Base-by-base conservation (phyloP, 1,140 invertebrate genomes). In the Phymorhynchus buccinoides region DNA sequence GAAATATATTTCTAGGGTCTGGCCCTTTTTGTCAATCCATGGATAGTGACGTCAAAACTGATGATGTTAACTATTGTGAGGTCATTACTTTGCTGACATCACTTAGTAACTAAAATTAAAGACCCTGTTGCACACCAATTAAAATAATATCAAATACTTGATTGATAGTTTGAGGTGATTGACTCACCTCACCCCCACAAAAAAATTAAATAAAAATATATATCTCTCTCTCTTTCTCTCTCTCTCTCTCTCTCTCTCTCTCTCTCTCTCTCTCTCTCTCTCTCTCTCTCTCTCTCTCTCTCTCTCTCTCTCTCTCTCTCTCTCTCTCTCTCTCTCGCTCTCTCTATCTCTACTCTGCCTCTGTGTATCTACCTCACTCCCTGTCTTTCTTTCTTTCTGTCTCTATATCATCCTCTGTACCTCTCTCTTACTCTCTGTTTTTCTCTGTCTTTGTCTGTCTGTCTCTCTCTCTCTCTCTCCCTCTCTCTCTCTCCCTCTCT, bases 381-480 rank as follows among this genome's bases (percentile, higher is more conserved):
- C 62, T 66, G 18, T 66, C 22, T 66, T 30, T 27, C 7, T 66
- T 27, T 66, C 62, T 66, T 30, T 66, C 62, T 30, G 18, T 66
- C 62, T 7, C n/a, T 66, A 4, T 7, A 4, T 66, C 22, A 6
- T 27, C n/a, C 62, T 27, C n/a, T 35, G 6, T 73, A 22, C 30
- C n/a, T 35, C 68, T 73, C 6, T 73, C 68, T 73, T 30, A 30
- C 4, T 73, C 30, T 35, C n/a, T 32, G 22, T 73, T 30, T 73
- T 30, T 73, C 30, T 73, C 68, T 35, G 6, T 35, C n/a, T 35
- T 32, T 73, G 7, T 73, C 30, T 35, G 22, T 73, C 30, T 73
- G 6, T 73, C 68, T 73, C 30, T 73, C n/a, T 73, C 68, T 73
- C 68, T 73, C 32, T 73, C n/a, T 73, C 68, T 32, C 32, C 35